Conservation (phyloP, 2,888 invertebrate genomes). For the Zele albiditarsus region DNA sequence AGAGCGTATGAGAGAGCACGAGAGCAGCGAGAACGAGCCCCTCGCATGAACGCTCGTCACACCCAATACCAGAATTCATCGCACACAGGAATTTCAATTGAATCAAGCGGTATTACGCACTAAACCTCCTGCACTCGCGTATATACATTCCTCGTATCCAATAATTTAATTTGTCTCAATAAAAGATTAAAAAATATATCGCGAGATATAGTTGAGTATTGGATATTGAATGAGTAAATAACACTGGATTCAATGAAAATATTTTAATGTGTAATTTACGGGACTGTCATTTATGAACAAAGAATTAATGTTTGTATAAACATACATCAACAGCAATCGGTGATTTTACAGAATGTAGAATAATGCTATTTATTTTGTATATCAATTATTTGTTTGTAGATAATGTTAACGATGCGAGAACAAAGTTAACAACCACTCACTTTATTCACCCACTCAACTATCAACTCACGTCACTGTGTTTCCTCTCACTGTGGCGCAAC, state of each 20-base stretch:
- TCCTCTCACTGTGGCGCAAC: slow-evolving; percentile 66
- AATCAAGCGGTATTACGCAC: slow-evolving; percentile 38
- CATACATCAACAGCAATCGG: too few relatives aligned
- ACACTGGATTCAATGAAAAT: background rate
- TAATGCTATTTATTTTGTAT: background rate
- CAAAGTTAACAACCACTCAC: slow-evolving; percentile 20
- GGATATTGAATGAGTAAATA: background rate
- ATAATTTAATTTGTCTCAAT: slow-evolving; percentile 34
- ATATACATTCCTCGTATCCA: slow-evolving; percentile 3
- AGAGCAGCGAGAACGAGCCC: slow-evolving; percentile 17
- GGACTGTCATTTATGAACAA: background rate
- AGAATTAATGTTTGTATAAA: too few relatives aligned
- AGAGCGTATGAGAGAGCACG: slow-evolving; percentile 8
- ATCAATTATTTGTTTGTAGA: background rate
- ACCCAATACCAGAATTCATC: slow-evolving; percentile 41
- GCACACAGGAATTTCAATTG: slow-evolving; percentile 39
- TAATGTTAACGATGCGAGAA: background rate
- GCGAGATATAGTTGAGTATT: background rate
- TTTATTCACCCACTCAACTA: slow-evolving; percentile 25
- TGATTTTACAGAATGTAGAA: background rate
- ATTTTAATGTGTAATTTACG: background rate
- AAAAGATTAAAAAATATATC: slow-evolving; percentile 32
- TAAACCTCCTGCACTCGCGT: slow-evolving; percentile 26
- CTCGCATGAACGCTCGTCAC: slow-evolving; percentile 37
- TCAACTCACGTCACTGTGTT: slow-evolving; percentile 58